Evolutionary conservation across 2,888 invertebrate genomes (phyloP).

Genomic region (Tethea ocularis): DNA sequence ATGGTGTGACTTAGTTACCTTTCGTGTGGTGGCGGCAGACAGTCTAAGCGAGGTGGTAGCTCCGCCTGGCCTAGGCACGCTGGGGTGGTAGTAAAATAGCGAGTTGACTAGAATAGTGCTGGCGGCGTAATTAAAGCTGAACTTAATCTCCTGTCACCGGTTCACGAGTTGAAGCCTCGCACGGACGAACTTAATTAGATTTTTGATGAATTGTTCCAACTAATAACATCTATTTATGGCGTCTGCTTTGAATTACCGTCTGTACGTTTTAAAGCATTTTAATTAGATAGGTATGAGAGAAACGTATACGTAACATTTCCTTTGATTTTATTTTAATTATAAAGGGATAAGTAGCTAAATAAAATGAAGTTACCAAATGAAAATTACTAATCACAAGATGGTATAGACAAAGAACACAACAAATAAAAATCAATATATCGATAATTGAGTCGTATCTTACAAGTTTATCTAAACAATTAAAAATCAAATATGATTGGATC

Average conservation of each 20-base stretch:
- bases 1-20: conserved; percentile 33
- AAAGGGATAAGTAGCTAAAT: no score
- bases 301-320: no score
- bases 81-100: conserved; percentile 43
- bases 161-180: conserved; percentile 48
- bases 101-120: conserved; percentile 51
- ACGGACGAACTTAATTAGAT: conserved; percentile 63
- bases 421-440: conserved; percentile 12
- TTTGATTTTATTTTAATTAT: no score
- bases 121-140: conserved; percentile 70
- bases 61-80: not conserved
- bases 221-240: conserved; percentile 19
- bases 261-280: not conserved
- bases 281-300: no score
- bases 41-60: conserved; percentile 11
- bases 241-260: not conserved
- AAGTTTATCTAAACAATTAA: conserved; percentile 12
- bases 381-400: not conserved
- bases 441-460: conserved; percentile 13
- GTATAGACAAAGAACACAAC: not conserved
- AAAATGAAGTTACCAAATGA: no score
- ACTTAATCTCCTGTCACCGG: conserved; percentile 75
- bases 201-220: conserved; percentile 65
- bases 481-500: conserved; percentile 26
- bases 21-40: conserved; percentile 32